These are phyloP conservation scores for Drosophila sp. DNA, from an alignment of 1,140 invertebrate genomes.

Conservation along the genomic window DNA sequence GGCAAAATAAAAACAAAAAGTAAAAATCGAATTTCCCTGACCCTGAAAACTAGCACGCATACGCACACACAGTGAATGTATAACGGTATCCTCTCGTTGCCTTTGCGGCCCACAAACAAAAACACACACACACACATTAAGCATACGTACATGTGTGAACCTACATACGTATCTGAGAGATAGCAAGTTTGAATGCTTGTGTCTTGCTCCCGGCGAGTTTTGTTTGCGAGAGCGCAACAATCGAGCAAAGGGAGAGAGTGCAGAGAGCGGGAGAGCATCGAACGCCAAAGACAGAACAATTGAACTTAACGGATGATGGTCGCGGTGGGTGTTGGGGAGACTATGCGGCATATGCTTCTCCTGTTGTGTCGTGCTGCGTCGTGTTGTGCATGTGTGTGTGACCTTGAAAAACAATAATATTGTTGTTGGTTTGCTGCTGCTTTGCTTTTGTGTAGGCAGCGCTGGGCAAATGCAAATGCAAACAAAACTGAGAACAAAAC, in stretches of 20 bases:
- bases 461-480: slow-evolving; percentile 75
- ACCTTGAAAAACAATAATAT: slow-evolving; percentile 80
- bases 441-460: slow-evolving; percentile 43
- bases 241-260: slow-evolving; percentile 8
- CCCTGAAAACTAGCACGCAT: slow-evolving; percentile 72
- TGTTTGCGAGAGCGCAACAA: slow-evolving; percentile 53
- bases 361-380: slow-evolving; percentile 6
- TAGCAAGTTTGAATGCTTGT: slow-evolving; percentile 56
- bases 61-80: slow-evolving; percentile 51
- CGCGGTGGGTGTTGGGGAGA: slow-evolving; percentile 44
- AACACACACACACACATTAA: slow-evolving; percentile 24
- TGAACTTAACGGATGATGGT: slow-evolving; percentile 49
- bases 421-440: slow-evolving; percentile 53
- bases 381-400: slow-evolving; percentile 52
- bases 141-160: slow-evolving; percentile 14
- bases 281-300: slow-evolving; percentile 50
- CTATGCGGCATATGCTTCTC: slow-evolving; percentile 9
- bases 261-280: slow-evolving; percentile 17
- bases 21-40: slow-evolving; percentile 81
- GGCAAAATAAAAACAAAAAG: slow-evolving; percentile 32
- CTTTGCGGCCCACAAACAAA: slow-evolving; percentile 51
- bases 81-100: slow-evolving; percentile 68
- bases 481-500: slow-evolving; percentile 71
- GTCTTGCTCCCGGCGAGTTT: slow-evolving; percentile 53
- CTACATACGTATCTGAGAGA: slow-evolving; percentile 31